Evolutionary conservation across 2,888 invertebrate species (phyloP), one percentile per base, ranked within the genome.

Genomic region (Hemistola chrysoprasaria): DNA sequence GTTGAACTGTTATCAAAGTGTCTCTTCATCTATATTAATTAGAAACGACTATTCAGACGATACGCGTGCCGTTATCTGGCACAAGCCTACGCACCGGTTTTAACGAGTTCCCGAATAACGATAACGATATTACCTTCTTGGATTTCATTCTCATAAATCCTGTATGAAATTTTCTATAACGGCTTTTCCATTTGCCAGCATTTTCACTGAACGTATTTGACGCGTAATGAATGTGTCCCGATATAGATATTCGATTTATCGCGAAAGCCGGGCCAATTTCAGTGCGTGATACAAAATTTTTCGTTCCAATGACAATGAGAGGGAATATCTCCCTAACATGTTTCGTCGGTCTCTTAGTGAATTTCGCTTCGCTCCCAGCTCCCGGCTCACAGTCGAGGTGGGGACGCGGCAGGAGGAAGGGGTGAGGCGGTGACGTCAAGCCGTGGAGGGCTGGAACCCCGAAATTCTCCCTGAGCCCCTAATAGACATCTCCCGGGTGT

Each of bases 401-500:
- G 60, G n/a, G 62, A 53, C 46, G 56, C 39, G 52, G 37, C 45
- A 43, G 53, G 65, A 56, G 60, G 65, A 63, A 39, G 49, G 45
- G 57, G 56, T 54, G 59, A 53, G 53, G 55, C 10, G 63, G 69
- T 74, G 72, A 74, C 81, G 84, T 81, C 76, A 62, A 54, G 43
- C 60, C 55, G 47, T 52, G 42, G 24, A 32, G 26, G 47, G 54
- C 49, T 57, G 43, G 44, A 16, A 16, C 16, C 4, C 3, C 4
- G 16, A 16, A 16, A 43, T 47, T 60, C 65, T 56, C 76, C 73
- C 72, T 53, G 49, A 50, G 59, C 66, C 78, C 78, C 83, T 84
- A 85, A 86, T 86, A 87, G 86, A 79, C 54, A 60, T 67, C 58
- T 59, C 83, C 83, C 83, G 80, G 84, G 82, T 67, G 58, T 57